Conservation (phyloP, 2,797 vertebrate genomes). For the Takifugu ocellatus region DNA sequence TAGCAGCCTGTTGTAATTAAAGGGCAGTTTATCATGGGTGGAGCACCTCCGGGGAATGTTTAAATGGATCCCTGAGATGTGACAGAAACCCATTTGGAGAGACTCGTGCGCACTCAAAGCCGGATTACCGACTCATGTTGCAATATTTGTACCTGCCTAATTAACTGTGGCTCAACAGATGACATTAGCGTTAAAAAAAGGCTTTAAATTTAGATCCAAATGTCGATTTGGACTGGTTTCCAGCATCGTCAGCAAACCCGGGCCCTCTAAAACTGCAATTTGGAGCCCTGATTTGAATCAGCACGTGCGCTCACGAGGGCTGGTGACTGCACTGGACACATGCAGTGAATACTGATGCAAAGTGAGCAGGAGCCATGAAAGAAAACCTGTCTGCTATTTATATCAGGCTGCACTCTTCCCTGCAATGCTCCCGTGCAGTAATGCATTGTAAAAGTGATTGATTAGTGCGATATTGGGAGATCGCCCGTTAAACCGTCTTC, state of each 20-base stretch:
- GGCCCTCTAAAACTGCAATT: not conserved
- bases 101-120: conserved; percentile 1
- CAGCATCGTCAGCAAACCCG: not conserved
- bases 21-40: conserved; percentile 35
- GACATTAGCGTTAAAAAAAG: conserved; percentile 11
- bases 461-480: conserved; percentile 68
- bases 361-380: conserved; percentile 56
- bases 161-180: conserved; percentile 4
- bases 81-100: conserved; percentile 14
- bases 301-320: conserved; percentile 52
- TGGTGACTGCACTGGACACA: conserved; percentile 40
- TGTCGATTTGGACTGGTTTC: conserved; percentile 11
- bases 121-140: not conserved
- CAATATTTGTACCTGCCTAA: not conserved
- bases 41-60: conserved; percentile 27
- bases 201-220: conserved; percentile 10
- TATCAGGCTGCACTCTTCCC: conserved; percentile 59
- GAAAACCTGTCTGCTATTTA: conserved; percentile 70
- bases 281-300: conserved; percentile 35
- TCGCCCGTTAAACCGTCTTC: conserved; percentile 61
- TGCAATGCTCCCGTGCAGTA: conserved; percentile 61
- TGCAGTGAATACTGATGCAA: conserved; percentile 65
- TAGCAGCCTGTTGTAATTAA: conserved; percentile 48
- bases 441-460: conserved; percentile 77
- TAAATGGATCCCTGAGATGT: conserved; percentile 20